Conservation (phyloP, 1,140 invertebrate genomes). For the Grapholita molesta region DNA sequence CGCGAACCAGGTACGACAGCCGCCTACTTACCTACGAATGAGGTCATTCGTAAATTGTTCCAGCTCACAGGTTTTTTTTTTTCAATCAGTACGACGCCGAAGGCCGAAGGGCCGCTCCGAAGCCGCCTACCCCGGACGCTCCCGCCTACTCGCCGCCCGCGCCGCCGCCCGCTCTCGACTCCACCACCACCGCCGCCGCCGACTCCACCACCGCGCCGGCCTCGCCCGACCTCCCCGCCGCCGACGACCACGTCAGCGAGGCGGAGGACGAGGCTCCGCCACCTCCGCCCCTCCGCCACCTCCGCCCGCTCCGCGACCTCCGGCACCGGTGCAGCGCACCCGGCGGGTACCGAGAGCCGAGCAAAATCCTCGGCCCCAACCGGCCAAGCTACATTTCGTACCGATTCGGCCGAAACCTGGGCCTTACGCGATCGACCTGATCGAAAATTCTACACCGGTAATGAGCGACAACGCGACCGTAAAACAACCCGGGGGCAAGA, state of each 20-base stretch:
- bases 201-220: not conserved
- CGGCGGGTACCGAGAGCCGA: slow-evolving; percentile 50
- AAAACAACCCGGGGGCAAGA: no score
- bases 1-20: slow-evolving; percentile 38
- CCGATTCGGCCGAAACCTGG: no score
- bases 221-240: not conserved
- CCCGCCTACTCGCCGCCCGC: not conserved
- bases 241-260: not conserved
- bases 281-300: not conserved
- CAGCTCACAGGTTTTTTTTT: slow-evolving; percentile 42
- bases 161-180: not conserved
- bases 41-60: not conserved
- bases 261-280: not conserved
- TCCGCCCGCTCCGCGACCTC: not conserved
- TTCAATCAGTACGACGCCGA: slow-evolving; percentile 55
- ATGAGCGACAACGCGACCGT: no score
- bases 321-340: slow-evolving; percentile 36
- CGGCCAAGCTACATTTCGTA: no score
- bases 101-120: not conserved
- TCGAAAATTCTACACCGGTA: no score
- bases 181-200: not conserved
- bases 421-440: no score
- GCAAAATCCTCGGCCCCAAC: slow-evolving; percentile 38
- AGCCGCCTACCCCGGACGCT: not conserved
- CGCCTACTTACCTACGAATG: no score